Conservation (phyloP, 2,797 vertebrate genomes). For the Acipenser oxyrinchus region DNA sequence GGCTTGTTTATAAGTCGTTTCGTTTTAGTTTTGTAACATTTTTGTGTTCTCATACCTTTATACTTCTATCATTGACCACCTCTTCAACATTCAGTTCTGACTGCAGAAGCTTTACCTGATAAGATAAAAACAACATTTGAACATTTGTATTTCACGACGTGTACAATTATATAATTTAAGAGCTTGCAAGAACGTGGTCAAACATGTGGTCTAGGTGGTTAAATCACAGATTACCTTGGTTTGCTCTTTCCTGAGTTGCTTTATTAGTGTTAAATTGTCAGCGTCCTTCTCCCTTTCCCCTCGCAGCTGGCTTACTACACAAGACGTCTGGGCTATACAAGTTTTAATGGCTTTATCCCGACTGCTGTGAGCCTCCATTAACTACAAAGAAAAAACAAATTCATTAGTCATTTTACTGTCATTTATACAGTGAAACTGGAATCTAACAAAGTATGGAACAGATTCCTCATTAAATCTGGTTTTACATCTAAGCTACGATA, state of each 20-base stretch:
- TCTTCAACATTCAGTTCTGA: slow-evolving; percentile 97
- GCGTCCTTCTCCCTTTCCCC: slow-evolving; percentile 73
- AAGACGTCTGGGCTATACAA: slow-evolving; percentile 84
- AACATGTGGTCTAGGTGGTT: neutral
- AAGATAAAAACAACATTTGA: slow-evolving; percentile 20
- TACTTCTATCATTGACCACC: slow-evolving; percentile 93
- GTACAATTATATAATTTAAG: no score
- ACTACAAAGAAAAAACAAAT: slow-evolving; percentile 48
- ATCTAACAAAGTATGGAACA: no score
- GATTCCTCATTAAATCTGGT: no score
- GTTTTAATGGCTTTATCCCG: slow-evolving; percentile 86
- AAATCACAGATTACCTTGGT: slow-evolving; percentile 70
- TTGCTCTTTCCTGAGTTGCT: slow-evolving; percentile 91
- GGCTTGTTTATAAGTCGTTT: neutral
- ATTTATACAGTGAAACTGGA: no score
- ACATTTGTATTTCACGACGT: neutral
- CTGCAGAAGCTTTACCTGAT: slow-evolving; percentile 91
- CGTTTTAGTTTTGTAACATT: neutral
- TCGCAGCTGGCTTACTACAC: slow-evolving; percentile 67
- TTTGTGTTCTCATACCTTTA: slow-evolving; percentile 70
- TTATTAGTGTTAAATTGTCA: slow-evolving; percentile 74
- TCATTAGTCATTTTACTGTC: neutral
- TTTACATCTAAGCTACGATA: no score
- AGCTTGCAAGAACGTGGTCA: no score
- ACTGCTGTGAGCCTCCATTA: slow-evolving; percentile 76